Percentiles rank a stretch among this genome's conserved stretches.
Evolutionary conservation across 2,888 invertebrate species (phyloP).

Genomic region (Latrodectus elegans): DNA sequence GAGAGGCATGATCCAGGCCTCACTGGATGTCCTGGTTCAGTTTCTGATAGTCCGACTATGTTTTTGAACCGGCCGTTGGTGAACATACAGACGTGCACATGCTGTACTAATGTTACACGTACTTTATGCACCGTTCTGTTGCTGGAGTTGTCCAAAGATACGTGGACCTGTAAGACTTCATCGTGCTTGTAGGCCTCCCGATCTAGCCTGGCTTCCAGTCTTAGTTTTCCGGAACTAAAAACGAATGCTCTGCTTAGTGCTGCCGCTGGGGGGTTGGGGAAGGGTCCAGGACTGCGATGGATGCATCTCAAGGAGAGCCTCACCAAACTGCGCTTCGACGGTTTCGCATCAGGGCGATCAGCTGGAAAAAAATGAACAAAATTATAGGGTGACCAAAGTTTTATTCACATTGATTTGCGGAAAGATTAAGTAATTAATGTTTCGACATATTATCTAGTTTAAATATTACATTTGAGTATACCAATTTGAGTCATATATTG

Average conservation of each 20-base stretch:
- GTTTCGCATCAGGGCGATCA: constrained; percentile 88
- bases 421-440: no score
- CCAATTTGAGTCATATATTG: no score
- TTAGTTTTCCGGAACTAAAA: constrained; percentile 87
- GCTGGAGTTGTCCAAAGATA: constrained; percentile 86
- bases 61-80: constrained; percentile 96
- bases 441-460: no score
- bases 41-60: constrained; percentile 80
- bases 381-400: neutral
- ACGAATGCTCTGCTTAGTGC: constrained; percentile 85
- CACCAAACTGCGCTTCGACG: constrained; percentile 85
- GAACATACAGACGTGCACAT: constrained; percentile 95
- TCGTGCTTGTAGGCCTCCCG: constrained; percentile 87
- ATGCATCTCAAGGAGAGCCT: constrained; percentile 88
- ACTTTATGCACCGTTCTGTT: constrained; percentile 88
- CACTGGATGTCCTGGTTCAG: constrained; percentile 64
- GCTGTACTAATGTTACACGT: constrained; percentile 89
- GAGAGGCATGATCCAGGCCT: constrained; percentile 63
- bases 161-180: constrained; percentile 84
- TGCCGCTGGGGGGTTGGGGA: constrained; percentile 55
- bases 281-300: constrained; percentile 63
- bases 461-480: no score
- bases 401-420: no score
- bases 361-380: constrained; percentile 77
- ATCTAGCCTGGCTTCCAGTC: constrained; percentile 86